These are phyloP conservation scores for Conops quadrifasciatus DNA, from an alignment of 2,888 invertebrate species.

Conservation along the genomic window DNA sequence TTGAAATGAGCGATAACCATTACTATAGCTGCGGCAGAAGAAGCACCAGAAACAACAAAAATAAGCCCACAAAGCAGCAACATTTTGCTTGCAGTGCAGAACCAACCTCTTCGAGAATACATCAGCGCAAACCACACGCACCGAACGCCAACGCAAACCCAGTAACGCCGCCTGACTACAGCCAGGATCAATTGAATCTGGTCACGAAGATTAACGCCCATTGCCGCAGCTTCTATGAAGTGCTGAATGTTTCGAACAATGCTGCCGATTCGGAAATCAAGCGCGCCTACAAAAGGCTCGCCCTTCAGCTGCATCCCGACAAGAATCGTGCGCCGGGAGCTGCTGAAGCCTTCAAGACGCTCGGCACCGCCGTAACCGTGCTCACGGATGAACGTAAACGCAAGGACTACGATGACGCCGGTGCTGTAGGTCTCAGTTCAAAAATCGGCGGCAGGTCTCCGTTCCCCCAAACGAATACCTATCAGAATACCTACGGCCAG, in stretches of 20 bases:
- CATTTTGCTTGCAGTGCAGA: not conserved
- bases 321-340: constrained; percentile 85
- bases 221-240: constrained; percentile 83
- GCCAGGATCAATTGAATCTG: constrained; percentile 78
- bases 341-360: constrained; percentile 82
- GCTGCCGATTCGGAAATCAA: constrained; percentile 75
- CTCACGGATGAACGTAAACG: constrained; percentile 78
- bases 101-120: not conserved
- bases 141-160: constrained; percentile 16
- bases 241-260: constrained; percentile 73
- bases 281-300: constrained; percentile 77
- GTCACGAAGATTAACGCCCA: constrained; percentile 68
- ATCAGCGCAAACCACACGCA: not conserved
- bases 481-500: constrained; percentile 31
- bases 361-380: constrained; percentile 83
- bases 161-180: constrained; percentile 69
- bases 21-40: no score
- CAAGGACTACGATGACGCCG: constrained; percentile 78
- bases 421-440: constrained; percentile 63
- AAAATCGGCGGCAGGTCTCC: constrained; percentile 28
- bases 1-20: no score
- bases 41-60: no score
- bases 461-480: constrained; percentile 29
- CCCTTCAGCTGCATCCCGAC: constrained; percentile 83
- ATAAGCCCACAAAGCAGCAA: no score